phyloP scores from a whole-genome alignment of 2,888 invertebrate species.

The Orchesellides sinensis region DNA sequence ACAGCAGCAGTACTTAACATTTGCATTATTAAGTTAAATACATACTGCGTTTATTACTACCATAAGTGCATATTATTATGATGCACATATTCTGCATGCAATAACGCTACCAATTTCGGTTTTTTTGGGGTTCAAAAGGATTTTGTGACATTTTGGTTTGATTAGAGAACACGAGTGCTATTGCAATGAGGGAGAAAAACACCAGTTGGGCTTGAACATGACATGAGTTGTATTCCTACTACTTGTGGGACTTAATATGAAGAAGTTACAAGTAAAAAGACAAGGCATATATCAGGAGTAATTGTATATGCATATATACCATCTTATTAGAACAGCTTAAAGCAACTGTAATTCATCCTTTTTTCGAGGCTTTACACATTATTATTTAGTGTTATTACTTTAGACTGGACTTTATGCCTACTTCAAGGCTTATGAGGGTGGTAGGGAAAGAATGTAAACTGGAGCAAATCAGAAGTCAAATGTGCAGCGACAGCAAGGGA shows the following conservation, averaged over 20 bases:
- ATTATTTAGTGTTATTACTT: slow-evolving; percentile 19
- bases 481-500: not conserved
- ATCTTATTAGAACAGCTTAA: too few relatives aligned
- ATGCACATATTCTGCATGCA: not conserved
- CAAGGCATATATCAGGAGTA: too few relatives aligned
- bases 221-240: slow-evolving; percentile 41
- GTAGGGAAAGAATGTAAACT: not conserved
- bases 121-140: not conserved
- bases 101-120: too few relatives aligned
- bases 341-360: not conserved
- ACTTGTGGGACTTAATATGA: slow-evolving; percentile 4
- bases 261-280: not conserved
- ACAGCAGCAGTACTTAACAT: not conserved
- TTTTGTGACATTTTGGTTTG: slow-evolving; percentile 64
- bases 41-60: not conserved
- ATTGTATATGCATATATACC: too few relatives aligned
- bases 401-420: not conserved
- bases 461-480: not conserved
- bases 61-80: not conserved
- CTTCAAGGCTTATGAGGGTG: not conserved
- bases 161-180: slow-evolving; percentile 67
- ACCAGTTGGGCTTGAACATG: slow-evolving; percentile 49
- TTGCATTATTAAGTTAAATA: too few relatives aligned
- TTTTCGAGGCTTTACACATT: not conserved
- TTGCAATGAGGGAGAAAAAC: slow-evolving; percentile 66